A percentile compares a stretch with the other conserved stretches of the same genome.
Conservation (phyloP, 53 echinoderm and acorn worm genomes). For the Stichopus horrens region DNA sequence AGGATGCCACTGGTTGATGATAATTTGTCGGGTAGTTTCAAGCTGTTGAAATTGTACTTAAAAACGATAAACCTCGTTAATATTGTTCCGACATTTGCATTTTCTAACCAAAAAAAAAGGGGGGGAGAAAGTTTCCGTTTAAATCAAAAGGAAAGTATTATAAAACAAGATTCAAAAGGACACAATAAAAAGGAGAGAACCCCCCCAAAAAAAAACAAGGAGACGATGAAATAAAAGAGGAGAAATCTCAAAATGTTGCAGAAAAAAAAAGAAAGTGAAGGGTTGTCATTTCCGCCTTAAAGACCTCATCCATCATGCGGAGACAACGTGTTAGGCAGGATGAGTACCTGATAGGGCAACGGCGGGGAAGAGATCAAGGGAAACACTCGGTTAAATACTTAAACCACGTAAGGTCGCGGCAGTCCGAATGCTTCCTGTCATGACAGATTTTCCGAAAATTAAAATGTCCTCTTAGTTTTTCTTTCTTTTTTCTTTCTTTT, state of each 20-base stretch:
- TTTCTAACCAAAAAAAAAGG: neutral
- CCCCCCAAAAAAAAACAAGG: too few relatives aligned
- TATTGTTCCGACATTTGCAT: too few relatives aligned
- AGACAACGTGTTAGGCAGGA: neutral
- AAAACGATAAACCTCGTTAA: too few relatives aligned
- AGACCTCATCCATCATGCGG: conserved; percentile 28
- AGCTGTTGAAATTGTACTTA: too few relatives aligned
- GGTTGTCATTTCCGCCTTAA: conserved; percentile 31
- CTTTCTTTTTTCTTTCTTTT: neutral
- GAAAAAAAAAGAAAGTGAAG: conserved; percentile 13
- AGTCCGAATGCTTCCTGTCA: neutral
- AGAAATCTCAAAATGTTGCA: neutral
- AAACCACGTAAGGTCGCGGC: neutral
- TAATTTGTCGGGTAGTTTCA: too few relatives aligned
- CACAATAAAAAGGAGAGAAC: neutral
- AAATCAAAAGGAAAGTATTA: neutral
- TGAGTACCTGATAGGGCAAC: conserved; percentile 7
- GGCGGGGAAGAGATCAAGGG: neutral
- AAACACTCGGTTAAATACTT: conserved; percentile 3
- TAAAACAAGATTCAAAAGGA: neutral
- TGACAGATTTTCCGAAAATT: conserved; percentile 44
- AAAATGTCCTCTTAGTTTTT: conserved; percentile 5
- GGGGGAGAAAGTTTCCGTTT: conserved; percentile 10
- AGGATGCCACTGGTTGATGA: too few relatives aligned
- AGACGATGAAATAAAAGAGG: neutral